Percentiles rank a stretch among this genome's conserved stretches.
Evolutionary conservation across 2,888 invertebrate species (phyloP).

Genomic region (Hyposoter dolosus): DNA sequence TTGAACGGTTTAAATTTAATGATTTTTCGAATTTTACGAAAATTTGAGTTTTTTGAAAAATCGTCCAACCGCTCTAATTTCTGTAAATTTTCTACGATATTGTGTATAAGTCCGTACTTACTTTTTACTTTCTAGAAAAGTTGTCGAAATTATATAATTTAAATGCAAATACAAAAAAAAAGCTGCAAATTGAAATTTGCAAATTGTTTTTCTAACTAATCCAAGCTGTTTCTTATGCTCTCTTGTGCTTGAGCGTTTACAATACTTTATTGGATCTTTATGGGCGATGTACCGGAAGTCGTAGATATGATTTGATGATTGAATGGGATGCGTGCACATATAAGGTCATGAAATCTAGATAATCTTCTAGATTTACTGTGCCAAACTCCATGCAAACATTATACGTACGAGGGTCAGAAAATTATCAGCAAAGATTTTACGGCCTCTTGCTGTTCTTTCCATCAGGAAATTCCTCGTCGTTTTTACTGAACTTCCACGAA

Average conservation of each 20-base stretch:
- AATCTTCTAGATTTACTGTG: conserved; percentile 48
- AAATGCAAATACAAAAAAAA: too few species aligned
- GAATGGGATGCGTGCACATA: conserved; percentile 36
- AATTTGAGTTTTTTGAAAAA: too few species aligned
- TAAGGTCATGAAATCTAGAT: conserved; percentile 24
- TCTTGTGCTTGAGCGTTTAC: not conserved
- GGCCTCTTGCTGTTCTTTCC: conserved; percentile 14
- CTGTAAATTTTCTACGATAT: too few species aligned
- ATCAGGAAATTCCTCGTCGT: conserved; percentile 12
- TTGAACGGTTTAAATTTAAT: too few species aligned
- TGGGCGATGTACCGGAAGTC: conserved; percentile 46
- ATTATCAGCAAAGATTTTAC: conserved; percentile 36
- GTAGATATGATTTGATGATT: conserved; percentile 46
- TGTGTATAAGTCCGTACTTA: too few species aligned
- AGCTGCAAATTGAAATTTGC: too few species aligned
- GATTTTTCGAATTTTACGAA: too few species aligned
- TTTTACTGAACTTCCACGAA: conserved; percentile 3
- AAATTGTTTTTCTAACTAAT: not conserved
- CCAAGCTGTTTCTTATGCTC: not conserved
- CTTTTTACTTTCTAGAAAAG: too few species aligned
- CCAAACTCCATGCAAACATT: conserved; percentile 18
- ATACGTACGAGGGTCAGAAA: not conserved
- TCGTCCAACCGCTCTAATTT: too few species aligned
- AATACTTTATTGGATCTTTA: conserved; percentile 51
- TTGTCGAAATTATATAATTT: too few species aligned